Conservation (phyloP, 1,140 invertebrate genomes). For the Vollenhovia emeryi region DNA sequence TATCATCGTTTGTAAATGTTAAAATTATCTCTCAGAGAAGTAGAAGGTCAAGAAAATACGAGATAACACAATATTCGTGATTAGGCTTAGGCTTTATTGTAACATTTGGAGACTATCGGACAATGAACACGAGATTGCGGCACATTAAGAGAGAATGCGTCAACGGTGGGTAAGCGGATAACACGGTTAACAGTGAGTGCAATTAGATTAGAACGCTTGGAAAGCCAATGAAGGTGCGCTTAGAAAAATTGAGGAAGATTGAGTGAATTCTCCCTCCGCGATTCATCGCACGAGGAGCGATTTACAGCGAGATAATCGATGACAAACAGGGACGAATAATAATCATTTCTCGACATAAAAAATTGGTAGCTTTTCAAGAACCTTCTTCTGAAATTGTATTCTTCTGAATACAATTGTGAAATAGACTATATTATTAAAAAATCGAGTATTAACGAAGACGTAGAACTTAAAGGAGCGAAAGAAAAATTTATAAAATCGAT, state of each 20-base stretch:
- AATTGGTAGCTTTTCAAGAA: not conserved
- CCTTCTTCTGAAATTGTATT: too few species aligned
- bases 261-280: not conserved
- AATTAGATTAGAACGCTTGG: conserved; percentile 67
- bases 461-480: not conserved
- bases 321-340: not conserved
- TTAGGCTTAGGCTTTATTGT: not conserved
- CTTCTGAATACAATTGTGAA: not conserved
- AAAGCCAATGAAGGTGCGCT: conserved; percentile 31
- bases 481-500: not conserved
- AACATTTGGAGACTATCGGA: not conserved
- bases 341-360: not conserved
- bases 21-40: not conserved
- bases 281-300: conserved; percentile 38
- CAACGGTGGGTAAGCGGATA: conserved; percentile 51
- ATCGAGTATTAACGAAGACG: not conserved
- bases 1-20: not conserved
- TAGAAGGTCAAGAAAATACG: not conserved
- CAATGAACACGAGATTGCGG: not conserved
- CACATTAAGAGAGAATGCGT: conserved; percentile 65
- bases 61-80: not conserved
- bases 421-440: not conserved
- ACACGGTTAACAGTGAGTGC: conserved; percentile 64
- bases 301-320: conserved; percentile 43
- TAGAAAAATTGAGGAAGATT: conserved; percentile 53